A percentile compares a stretch with the other conserved stretches of the same genome.
phyloP scores from a whole-genome alignment of 2,888 invertebrate genomes.

The Epicampocera succincta region DNA sequence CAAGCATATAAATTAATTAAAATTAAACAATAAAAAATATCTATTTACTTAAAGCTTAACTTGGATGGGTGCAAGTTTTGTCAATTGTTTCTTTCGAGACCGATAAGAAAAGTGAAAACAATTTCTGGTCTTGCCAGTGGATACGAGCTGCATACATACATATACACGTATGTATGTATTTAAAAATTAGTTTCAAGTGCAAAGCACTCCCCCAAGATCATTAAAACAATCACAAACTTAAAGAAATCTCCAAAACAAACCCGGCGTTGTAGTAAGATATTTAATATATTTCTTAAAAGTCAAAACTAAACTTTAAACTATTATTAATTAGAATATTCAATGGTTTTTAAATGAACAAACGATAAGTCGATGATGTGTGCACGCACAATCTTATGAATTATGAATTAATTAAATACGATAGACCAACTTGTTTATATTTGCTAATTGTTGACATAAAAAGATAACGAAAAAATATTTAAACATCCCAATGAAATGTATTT shows the following conservation, averaged over 20 bases:
- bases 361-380: slow-evolving; percentile 41
- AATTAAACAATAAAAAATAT: background rate
- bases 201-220: background rate
- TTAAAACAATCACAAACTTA: background rate
- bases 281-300: slow-evolving; percentile 13
- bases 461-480: slow-evolving; percentile 7
- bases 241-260: slow-evolving; percentile 1
- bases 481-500: slow-evolving; percentile 38
- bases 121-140: slow-evolving; percentile 12
- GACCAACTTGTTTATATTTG: slow-evolving; percentile 58
- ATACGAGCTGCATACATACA: background rate
- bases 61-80: slow-evolving; percentile 1
- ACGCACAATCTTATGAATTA: slow-evolving; percentile 65
- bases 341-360: slow-evolving; percentile 26
- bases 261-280: slow-evolving; percentile 13
- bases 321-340: slow-evolving; percentile 36
- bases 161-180: no score
- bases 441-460: slow-evolving; percentile 58
- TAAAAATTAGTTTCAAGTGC: slow-evolving; percentile 3
- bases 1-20: slow-evolving; percentile 17
- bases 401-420: slow-evolving; percentile 22
- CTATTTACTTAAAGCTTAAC: background rate
- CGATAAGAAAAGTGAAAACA: background rate
- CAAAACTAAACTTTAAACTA: slow-evolving; percentile 28
- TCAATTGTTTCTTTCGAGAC: no score